Evolutionary conservation across 2,113 vertebrate genomes (phyloP).

Genomic region (Stigmatopora nigra): DNA sequence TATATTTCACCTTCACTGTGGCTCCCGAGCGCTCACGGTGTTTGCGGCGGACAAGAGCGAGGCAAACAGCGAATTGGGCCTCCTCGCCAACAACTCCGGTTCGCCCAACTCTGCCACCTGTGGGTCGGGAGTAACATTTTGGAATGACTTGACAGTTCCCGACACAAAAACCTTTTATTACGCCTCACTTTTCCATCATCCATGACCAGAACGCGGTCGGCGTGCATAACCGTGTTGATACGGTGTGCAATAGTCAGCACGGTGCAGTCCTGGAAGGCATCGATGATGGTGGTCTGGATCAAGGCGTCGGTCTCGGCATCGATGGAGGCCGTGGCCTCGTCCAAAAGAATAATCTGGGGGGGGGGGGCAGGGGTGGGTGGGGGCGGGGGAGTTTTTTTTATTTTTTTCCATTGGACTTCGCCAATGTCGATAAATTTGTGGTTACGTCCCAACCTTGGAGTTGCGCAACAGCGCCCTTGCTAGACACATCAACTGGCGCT

Average conservation of each 20-base stretch:
- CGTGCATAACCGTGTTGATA: slow-evolving; percentile 73
- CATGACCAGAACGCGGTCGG: slow-evolving; percentile 77
- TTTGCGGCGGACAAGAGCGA: slow-evolving; percentile 69
- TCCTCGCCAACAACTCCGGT: slow-evolving; percentile 70
- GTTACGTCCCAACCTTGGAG: slow-evolving; percentile 62
- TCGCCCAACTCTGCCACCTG: slow-evolving; percentile 73
- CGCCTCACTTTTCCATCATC: slow-evolving; percentile 71
- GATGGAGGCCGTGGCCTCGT: slow-evolving; percentile 82
- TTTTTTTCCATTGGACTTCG: no score
- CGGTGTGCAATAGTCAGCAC: slow-evolving; percentile 79
- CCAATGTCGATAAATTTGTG: background rate
- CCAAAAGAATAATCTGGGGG: slow-evolving; percentile 81
- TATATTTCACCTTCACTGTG: no score
- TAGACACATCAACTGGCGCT: slow-evolving; percentile 77
- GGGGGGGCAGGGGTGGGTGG: no score
- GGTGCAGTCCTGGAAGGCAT: slow-evolving; percentile 72
- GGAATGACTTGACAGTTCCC: background rate
- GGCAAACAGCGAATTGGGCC: slow-evolving; percentile 70
- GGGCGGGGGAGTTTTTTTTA: background rate
- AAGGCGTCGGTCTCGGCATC: slow-evolving; percentile 76
- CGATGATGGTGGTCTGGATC: slow-evolving; percentile 75
- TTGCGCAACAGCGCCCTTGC: slow-evolving; percentile 73
- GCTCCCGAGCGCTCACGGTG: slow-evolving; percentile 9
- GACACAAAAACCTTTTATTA: background rate
- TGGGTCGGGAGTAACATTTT: background rate